Evolutionary conservation across 2,797 vertebrate species (phyloP), one percentile per base, ranked within the genome.

Genomic region (Sebastes miniatus): DNA sequence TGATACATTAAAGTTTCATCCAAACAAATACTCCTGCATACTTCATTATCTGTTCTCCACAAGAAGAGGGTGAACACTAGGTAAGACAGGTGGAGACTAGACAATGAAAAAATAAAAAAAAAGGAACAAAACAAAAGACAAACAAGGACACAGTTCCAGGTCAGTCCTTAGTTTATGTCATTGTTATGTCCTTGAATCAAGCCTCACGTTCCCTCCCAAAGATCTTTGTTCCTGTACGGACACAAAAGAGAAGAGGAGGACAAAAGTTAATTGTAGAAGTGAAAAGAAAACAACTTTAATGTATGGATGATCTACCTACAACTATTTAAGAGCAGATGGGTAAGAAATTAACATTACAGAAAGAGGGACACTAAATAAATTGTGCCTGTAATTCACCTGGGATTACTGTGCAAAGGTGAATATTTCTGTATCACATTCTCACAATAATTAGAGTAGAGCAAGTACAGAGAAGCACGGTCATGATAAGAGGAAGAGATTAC

Each of bases 161-260:
- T 56, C 67, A 71, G 70, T 88, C 78, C 89, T 91, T 82, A 52
- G 81, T 89, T 94, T 86, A 96, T 79, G 94, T 91, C 95, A 95
- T 94, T 76, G 81, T 89, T 58, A 69, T 69, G 83, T 88, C 84
- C 76, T 87, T 78, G 8, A 82, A 61, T 83, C 71, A 73, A 79
- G 80, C 68, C 83, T 94, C 91, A 93, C 89, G 91, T 95, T 89
- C 93, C 92, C 76, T 91, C 93, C 89, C 90, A 85, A 57, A 91
- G 69, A 87, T 81, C 84, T 85, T 69, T 84, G 88, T 90, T 89
- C 93, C 94, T 96, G 85, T 58, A 68, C 12, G 2, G 56, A 34
- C 63, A 83, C 56, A 89, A 63, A 69, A 62, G 14, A 64, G 43
- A 24, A 77, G 52, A 68, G 27, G 25, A 69, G 27, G 64, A 77